Evolutionary conservation across 1,140 invertebrate genomes (phyloP), one percentile per base, ranked within the genome.

Genomic region (Dicyema japonicum): DNA sequence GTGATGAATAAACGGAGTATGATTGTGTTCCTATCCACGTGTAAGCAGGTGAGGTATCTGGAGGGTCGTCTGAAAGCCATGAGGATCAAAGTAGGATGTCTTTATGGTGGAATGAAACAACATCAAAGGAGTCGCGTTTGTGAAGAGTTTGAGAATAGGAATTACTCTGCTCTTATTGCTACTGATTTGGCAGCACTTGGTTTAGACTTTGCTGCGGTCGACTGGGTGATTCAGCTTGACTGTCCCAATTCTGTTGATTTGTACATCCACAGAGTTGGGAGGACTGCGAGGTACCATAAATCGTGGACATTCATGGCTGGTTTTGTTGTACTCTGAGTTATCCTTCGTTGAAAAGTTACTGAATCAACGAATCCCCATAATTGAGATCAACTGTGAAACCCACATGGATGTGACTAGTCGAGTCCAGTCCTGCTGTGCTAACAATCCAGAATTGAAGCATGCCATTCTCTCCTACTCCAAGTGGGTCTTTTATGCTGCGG

Each of bases 201-300:
- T 44, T 29, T 34, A 51, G 85, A 97, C 57, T 90, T 97, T 51
- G 75, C 78, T n/a, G 57, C 60, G 29, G 71, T 97, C 1, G 67
- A 92, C 55, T 97, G 82, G 82, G 82, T 94, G 6, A 56, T 94
- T 22, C 85, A 97, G 46, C 57, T 76, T 41, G 85, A 94, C 49
- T 92, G 82, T 54, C 82, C 85, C 3, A 75, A 88, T 56, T 70
- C 82, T 60, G 65, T 66, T 2, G 71, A 70, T 30, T 74, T 75
- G 2, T 97, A 97, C 38, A 80, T 94, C 38, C 88, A 97, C 47
- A 58, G 85, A 39, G 80, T 66, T n/a, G 85, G 85, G 14, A 57
- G 82, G 33, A 92, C 80, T 6, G 85, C 82, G 1, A 35, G 46
- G 39, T 47, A 32, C n/a, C n/a, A n/a, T n/a, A n/a, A n/a, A n/a